Evolutionary conservation across 2,797 vertebrate genomes (phyloP).

Genomic region (Pogoniulus pusillus): DNA sequence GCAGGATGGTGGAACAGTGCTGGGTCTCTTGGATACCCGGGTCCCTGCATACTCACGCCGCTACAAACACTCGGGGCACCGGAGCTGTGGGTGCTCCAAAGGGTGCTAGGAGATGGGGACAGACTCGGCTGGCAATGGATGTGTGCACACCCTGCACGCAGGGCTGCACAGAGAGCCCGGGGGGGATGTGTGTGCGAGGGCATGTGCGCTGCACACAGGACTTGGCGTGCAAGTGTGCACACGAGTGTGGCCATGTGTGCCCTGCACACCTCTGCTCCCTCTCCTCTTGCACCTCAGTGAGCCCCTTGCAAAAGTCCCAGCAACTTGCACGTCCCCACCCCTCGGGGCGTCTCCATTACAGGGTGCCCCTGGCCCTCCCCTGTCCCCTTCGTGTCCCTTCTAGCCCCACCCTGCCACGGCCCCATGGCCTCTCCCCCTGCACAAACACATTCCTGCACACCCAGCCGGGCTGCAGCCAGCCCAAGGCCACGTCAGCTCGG

Average conservation of each 20-base stretch:
- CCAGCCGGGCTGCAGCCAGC: not conserved
- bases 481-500: conserved; percentile 60
- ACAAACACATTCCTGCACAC: conserved; percentile 67
- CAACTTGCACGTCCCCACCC: not conserved
- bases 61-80: not conserved
- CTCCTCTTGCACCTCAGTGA: not conserved
- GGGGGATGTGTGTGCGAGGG: not conserved
- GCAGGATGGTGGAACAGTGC: not conserved
- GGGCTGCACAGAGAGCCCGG: not conserved
- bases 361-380: not conserved
- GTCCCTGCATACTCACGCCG: accelerated
- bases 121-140: not conserved
- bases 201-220: accelerated
- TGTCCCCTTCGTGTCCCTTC: not conserved
- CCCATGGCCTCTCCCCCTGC: conserved; percentile 52
- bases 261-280: accelerated
- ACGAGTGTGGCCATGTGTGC: accelerated
- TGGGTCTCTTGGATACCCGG: not conserved
- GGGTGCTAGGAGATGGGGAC: not conserved
- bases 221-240: not conserved
- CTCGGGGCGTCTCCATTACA: accelerated
- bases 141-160: not conserved
- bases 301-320: not conserved
- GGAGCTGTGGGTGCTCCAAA: not conserved
- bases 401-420: conserved; percentile 32